Conservation (phyloP, 2,888 invertebrate species). For the Himalopsyche japonica region DNA sequence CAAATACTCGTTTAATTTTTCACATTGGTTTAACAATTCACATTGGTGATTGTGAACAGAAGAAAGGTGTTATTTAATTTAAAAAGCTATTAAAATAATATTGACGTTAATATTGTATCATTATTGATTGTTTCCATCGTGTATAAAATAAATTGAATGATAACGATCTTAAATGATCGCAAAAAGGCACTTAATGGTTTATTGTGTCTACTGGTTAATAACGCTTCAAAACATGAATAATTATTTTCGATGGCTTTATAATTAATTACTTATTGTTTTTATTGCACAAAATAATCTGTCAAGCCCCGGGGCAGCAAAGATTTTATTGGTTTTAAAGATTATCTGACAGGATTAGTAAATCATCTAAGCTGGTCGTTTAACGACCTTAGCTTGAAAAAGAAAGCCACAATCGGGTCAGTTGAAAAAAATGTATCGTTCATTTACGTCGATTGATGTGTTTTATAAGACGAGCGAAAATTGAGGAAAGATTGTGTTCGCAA, state of each 20-base stretch:
- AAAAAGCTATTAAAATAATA: too few relatives aligned
- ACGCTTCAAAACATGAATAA: not conserved
- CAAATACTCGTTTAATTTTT: too few relatives aligned
- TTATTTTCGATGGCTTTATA: not conserved
- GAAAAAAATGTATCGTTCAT: too few relatives aligned
- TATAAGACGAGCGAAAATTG: too few relatives aligned
- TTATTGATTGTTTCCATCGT: not conserved
- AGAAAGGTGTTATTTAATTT: too few relatives aligned
- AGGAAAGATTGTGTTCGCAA: too few relatives aligned
- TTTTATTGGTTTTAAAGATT: not conserved
- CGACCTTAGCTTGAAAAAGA: too few relatives aligned
- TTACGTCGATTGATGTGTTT: too few relatives aligned
- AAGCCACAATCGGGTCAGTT: too few relatives aligned
- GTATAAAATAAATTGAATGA: not conserved
- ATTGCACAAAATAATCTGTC: not conserved
- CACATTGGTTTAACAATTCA: too few relatives aligned
- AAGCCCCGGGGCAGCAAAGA: not conserved
- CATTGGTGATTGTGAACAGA: too few relatives aligned
- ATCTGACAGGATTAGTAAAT: not conserved
- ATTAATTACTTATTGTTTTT: not conserved
- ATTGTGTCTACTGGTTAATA: not conserved
- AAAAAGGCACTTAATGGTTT: not conserved
- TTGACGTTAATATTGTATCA: too few relatives aligned
- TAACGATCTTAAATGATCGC: not conserved
- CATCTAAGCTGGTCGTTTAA: not conserved